Base-by-base conservation (phyloP, 2,113 vertebrate species). In the Oxyura jamaicensis region DNA sequence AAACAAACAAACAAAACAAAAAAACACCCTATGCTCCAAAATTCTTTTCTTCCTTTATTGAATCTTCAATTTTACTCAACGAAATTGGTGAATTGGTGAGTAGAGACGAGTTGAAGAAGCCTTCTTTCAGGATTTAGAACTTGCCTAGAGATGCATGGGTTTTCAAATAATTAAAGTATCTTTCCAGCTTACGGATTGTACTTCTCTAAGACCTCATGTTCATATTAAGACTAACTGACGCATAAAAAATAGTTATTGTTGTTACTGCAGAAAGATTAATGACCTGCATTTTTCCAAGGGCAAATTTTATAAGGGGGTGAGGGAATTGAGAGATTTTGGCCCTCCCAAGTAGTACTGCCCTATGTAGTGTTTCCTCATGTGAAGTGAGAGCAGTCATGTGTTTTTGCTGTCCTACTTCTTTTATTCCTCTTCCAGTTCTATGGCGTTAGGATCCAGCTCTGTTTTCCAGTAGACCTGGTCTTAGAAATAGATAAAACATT, bases 301-400 rank as follows among this genome's bases (percentile, higher is more conserved):
- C 19, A 36, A 7, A 69, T 88, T 76, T 85, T 73, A 17, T 10
- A 48, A 8, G 63, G 14, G 11, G 8, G 16, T 2, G 2, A 56
- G 9, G 14, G 19, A 8, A 19, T 39, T 58, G 42, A 53, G 48
- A 44, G 8, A 25, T 84, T 53, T 73, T 88, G 8, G 15, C 35
- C 1, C 0, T 86, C 11, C 6, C 19, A 4, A 2, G 60, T 83
- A 42, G 11, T 19, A 18, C 25, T 58, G 5, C 6, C 33, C 17
- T 55, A 0, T 11, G 12, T 41, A 44, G 11, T 50, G 12, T 85
- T 88, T 68, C 25, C 35, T 73, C 9, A 11, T 33, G 19, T 68
- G 66, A 56, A 80, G 26, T 53, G 35, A 53, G 42, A 83, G 18
- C 25, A 52, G 23, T 68, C 22, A 36, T 1, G 1, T 8, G 11